A percentile compares a stretch with the other conserved stretches of the same genome.
phyloP scores from a whole-genome alignment of 2,888 invertebrate genomes.

The Drosophila meridiana region DNA sequence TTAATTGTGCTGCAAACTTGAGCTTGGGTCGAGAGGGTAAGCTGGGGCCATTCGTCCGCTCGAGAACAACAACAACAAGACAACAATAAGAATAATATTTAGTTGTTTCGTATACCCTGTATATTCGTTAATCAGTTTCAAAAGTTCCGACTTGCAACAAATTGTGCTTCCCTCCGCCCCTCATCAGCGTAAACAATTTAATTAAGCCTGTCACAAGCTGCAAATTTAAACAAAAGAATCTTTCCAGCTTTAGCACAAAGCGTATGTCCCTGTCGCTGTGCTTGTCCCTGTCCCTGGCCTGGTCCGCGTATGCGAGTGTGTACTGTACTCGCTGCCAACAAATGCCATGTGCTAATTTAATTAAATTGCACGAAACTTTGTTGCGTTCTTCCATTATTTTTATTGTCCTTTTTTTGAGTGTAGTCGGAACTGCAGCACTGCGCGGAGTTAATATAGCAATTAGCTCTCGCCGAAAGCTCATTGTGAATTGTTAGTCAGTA shows the following conservation, averaged over 20 bases:
- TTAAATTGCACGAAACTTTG: conserved; percentile 59
- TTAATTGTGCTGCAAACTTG: conserved; percentile 3
- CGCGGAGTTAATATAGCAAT: conserved; percentile 63
- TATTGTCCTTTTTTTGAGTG: conserved; percentile 4
- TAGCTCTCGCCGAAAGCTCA: conserved; percentile 47
- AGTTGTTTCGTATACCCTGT: not conserved
- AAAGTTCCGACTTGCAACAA: not conserved
- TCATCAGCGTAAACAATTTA: conserved; percentile 63
- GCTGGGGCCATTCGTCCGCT: conserved; percentile 63
- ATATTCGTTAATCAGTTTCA: not conserved
- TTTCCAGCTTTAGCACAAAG: conserved; percentile 15
- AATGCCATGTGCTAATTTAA: conserved; percentile 73
- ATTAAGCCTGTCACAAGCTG: conserved; percentile 72
- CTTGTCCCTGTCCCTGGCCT: not conserved
- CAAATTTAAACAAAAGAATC: conserved; percentile 71
- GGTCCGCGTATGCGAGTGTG: conserved; percentile 16
- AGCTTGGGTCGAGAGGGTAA: conserved; percentile 8
- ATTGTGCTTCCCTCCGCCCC: not conserved
- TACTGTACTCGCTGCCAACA: conserved; percentile 33
- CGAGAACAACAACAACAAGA: conserved; percentile 40
- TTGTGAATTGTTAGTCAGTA: conserved; percentile 54
- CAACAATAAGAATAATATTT: not conserved
- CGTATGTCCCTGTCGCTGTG: not conserved
- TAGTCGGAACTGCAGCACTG: conserved; percentile 1
- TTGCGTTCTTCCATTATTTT: conserved; percentile 1